Evolutionary conservation across 1,140 invertebrate species (phyloP).

Genomic region (Dinothrombium tinctorium): DNA sequence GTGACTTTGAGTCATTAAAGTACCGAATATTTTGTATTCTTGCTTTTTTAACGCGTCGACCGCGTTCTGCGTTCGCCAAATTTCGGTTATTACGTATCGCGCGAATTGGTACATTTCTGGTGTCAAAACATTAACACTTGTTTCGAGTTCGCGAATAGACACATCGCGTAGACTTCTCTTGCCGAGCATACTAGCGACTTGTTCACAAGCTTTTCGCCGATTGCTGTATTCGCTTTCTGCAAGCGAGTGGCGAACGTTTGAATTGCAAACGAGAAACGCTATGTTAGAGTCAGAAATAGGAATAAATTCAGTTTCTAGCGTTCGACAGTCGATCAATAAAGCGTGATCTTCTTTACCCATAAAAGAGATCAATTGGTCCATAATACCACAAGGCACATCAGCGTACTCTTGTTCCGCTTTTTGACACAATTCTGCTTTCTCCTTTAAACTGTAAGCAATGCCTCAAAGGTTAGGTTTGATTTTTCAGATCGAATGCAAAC

Average conservation of each 20-base stretch:
- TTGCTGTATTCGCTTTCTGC: constrained; percentile 60
- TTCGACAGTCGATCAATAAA: constrained; percentile 62
- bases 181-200: constrained; percentile 44
- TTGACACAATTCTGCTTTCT: constrained; percentile 62
- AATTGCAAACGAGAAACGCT: constrained; percentile 59
- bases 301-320: constrained; percentile 38
- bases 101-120: constrained; percentile 40
- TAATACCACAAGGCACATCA: constrained; percentile 73
- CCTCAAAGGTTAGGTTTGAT: too few species aligned
- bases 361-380: constrained; percentile 80
- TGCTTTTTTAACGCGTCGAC: constrained; percentile 37
- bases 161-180: constrained; percentile 44
- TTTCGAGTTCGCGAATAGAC: constrained; percentile 32
- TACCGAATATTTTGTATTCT: constrained; percentile 43
- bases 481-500: too few species aligned
- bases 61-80: constrained; percentile 42
- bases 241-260: constrained; percentile 67
- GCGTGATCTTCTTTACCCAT: constrained; percentile 51
- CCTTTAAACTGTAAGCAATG: constrained; percentile 24
- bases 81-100: constrained; percentile 63
- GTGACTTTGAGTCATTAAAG: constrained; percentile 65
- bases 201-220: constrained; percentile 46
- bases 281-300: constrained; percentile 34
- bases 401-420: constrained; percentile 74
- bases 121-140: constrained; percentile 27